Percentiles rank a stretch among this genome's conserved stretches.
phyloP scores from a whole-genome alignment of 2,797 vertebrate species.

The Falco peregrinus region DNA sequence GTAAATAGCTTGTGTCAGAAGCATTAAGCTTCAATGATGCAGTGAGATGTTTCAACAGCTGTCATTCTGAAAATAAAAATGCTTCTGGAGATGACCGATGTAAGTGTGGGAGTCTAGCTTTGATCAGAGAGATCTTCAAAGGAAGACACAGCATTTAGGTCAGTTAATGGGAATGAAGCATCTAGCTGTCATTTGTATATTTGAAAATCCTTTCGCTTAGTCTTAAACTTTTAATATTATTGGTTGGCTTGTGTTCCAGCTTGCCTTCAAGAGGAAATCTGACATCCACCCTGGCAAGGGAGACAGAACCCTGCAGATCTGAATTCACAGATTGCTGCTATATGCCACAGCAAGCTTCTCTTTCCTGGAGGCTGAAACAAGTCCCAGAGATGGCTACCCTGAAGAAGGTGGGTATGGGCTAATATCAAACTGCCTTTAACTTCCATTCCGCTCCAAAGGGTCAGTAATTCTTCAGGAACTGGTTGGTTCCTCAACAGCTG shows the following conservation, averaged over 20 bases:
- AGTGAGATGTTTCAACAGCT: background rate
- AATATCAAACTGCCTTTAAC: background rate
- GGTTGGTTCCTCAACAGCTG: background rate
- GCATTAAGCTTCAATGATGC: background rate
- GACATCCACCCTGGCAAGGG: background rate
- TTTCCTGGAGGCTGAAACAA: background rate
- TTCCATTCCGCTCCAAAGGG: background rate
- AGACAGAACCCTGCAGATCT: conserved; percentile 18
- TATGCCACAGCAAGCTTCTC: background rate
- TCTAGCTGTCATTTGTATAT: background rate
- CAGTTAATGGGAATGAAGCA: background rate
- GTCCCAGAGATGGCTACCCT: background rate
- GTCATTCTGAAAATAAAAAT: background rate
- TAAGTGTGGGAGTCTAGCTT: background rate
- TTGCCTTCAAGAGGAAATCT: conserved; percentile 34
- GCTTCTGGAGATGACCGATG: background rate
- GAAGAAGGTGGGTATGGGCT: background rate
- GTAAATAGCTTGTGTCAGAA: background rate
- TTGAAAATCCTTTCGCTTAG: background rate
- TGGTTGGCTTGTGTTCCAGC: conserved; percentile 36
- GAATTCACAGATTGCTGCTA: background rate
- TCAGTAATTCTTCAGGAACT: background rate
- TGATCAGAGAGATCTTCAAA: background rate
- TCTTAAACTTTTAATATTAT: conserved; percentile 20
- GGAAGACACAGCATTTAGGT: background rate